Evolutionary conservation across 2,888 invertebrate species (phyloP), one percentile per base, ranked within the genome.

Genomic region (Ormyrus pomaceus): DNA sequence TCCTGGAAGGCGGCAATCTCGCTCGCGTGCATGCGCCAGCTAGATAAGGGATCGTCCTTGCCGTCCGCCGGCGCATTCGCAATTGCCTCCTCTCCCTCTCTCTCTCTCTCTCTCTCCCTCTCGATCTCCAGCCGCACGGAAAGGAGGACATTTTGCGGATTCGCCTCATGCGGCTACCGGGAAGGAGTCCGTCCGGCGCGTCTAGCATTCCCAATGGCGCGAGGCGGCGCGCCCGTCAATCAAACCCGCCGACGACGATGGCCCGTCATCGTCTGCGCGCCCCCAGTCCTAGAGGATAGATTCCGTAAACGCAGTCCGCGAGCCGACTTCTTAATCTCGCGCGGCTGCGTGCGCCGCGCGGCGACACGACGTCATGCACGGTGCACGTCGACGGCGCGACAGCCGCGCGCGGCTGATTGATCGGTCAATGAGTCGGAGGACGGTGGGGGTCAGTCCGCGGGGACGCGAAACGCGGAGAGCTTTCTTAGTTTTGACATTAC

Each of bases 151-250:
- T 50, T 85, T 90, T 89, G 87, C 84, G 85, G 84, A 89, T 90
- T 89, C 90, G 84, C 83, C 83, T 89, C 90, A 90, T 87, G 90
- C 86, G 84, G 87, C 88, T 89, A 89, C 90, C 88, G 88, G 88
- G 89, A 90, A 90, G 34, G 86, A 83, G 83, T 82, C 83, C 83
- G 53, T 13, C 59, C 19, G 61, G 80, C 71, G 79, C 86, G 88
- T 87, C 86, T 86, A 84, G 89, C 89, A 90, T 90, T 82, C 84
- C 84, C 85, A 84, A 88, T 89, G 10, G 13, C 34, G 48, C 82
- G 83, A 84, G 34, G 85, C 85, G 85, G 82, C 84, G 87, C 84
- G 87, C 86, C 84, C 86, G 87, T 88, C 88, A 87, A 88, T 88
- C 88, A 88, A 34, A 34, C 34, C 34, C 34, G 34, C 1, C 19